Conservation (phyloP, 2,888 invertebrate genomes). For the Heliconius cydno region DNA sequence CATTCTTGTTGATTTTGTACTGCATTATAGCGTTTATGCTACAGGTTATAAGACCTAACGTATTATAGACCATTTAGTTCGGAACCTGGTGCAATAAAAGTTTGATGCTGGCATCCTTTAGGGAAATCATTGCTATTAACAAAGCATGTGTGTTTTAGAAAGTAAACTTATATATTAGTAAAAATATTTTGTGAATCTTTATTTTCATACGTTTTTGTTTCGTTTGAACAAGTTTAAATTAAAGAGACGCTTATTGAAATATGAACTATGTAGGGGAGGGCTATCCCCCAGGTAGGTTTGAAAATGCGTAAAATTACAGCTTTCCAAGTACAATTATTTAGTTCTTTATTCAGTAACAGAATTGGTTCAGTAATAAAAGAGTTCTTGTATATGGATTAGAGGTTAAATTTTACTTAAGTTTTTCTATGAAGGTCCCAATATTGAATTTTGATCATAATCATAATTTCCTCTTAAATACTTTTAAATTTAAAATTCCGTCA, state of each 20-base stretch:
- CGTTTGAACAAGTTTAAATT: neutral
- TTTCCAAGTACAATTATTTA: too few relatives aligned
- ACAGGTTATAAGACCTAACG: neutral
- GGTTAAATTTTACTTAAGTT: too few relatives aligned
- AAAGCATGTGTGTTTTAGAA: slow-evolving; percentile 16
- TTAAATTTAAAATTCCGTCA: too few relatives aligned
- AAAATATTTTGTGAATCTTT: slow-evolving; percentile 15
- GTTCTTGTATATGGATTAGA: too few relatives aligned
- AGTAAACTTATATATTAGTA: slow-evolving; percentile 2
- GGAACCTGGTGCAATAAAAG: slow-evolving; percentile 36
- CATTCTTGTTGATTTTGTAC: neutral
- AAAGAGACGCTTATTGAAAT: neutral
- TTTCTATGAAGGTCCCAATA: too few relatives aligned
- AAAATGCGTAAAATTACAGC: too few relatives aligned
- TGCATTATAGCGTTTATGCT: slow-evolving; percentile 9
- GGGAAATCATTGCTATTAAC: slow-evolving; percentile 37
- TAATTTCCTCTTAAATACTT: too few relatives aligned
- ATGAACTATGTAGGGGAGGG: neutral
- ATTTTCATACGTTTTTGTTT: neutral
- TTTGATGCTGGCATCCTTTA: slow-evolving; percentile 35
- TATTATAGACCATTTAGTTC: slow-evolving; percentile 14
- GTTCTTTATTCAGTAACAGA: too few relatives aligned
- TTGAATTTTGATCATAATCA: too few relatives aligned
- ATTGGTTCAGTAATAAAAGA: too few relatives aligned
- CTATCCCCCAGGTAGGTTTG: too few relatives aligned